A percentile compares a stretch with the other conserved stretches of the same genome.
Conservation (phyloP, 2,888 invertebrate genomes). For the Eupithecia exiguata region DNA sequence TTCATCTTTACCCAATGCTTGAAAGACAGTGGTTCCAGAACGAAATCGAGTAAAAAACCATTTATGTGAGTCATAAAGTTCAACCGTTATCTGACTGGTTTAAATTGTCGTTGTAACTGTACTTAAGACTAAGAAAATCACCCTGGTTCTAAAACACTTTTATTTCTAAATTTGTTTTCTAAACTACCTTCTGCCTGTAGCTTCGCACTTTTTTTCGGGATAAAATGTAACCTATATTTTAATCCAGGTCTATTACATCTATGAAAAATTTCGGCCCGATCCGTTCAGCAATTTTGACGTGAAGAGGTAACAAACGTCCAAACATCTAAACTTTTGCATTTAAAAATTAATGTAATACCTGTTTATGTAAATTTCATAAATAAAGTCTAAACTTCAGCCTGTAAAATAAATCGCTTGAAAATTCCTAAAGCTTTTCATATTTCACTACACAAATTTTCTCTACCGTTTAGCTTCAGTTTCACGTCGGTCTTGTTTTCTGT, state of each 20-base stretch:
- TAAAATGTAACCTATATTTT: background rate
- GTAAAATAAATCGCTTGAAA: background rate
- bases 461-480: background rate
- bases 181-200: background rate
- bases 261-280: too few relatives aligned
- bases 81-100: background rate
- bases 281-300: background rate
- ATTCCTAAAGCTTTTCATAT: background rate
- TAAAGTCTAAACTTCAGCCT: background rate
- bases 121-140: too few relatives aligned
- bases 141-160: background rate
- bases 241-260: background rate
- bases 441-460: slow-evolving; percentile 2
- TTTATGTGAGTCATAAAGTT: background rate
- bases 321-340: too few relatives aligned
- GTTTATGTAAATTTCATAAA: background rate
- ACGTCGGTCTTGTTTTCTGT: slow-evolving; percentile 16
- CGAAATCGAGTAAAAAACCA: background rate
- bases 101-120: background rate
- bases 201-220: background rate
- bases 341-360: background rate
- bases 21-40: background rate
- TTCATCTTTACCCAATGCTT: background rate
- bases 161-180: too few relatives aligned
- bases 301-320: background rate